phyloP scores from a whole-genome alignment of 2,797 vertebrate genomes.

The Avahi laniger region DNA sequence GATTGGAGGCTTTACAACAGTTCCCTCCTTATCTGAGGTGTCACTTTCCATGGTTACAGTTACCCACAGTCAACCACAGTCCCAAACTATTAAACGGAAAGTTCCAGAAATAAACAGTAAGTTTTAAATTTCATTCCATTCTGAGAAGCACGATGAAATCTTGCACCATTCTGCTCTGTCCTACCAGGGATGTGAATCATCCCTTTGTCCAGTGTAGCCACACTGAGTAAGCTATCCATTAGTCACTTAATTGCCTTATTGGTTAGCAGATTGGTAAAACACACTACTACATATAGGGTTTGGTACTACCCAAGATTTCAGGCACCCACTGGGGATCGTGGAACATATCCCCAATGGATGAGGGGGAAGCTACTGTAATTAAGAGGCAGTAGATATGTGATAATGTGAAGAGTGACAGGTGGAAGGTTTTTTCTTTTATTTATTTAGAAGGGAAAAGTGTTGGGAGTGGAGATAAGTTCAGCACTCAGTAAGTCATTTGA shows the following conservation, averaged over 20 bases:
- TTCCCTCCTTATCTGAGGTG: neutral
- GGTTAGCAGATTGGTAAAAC: neutral
- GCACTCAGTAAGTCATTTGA: neutral
- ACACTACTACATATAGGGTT: neutral
- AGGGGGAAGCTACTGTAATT: neutral
- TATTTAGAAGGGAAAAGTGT: neutral
- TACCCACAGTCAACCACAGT: neutral
- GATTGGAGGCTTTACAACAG: neutral
- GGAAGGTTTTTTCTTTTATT: neutral
- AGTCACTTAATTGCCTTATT: neutral
- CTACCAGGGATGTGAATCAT: neutral
- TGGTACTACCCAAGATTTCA: neutral
- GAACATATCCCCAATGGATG: neutral
- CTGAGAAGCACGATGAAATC: neutral
- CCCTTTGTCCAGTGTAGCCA: neutral
- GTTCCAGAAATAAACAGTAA: neutral
- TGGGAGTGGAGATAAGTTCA: neutral
- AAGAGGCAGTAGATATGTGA: neutral
- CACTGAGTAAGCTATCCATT: neutral
- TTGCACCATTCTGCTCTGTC: neutral
- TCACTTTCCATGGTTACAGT: neutral
- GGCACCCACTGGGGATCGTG: neutral
- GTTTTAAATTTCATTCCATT: neutral
- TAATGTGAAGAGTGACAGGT: neutral
- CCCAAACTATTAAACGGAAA: neutral